Base-by-base conservation (phyloP, 2,113 vertebrate genomes). In the Hymenochirus boettgeri region DNA sequence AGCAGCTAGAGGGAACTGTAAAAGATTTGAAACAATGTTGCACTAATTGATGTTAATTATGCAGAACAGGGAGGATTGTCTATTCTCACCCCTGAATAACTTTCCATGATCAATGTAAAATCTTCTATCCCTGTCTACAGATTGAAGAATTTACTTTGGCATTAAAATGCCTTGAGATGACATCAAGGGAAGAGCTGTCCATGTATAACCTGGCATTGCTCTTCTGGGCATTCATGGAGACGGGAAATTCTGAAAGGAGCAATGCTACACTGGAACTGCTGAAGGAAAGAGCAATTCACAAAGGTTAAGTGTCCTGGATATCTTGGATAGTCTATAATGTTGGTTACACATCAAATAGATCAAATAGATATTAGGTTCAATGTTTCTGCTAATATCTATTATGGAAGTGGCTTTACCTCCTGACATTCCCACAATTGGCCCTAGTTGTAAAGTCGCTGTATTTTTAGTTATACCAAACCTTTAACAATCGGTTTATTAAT, bases 131-230 rank as follows among this genome's bases (percentile, higher is more conserved):
- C 2, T 57, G 9, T 35, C 39, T 42, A 23, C 9, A 65, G n/a
- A n/a, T n/a, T n/a, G 64, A 21, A 31, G 4, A 58, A 55, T 0
- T 23, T 66, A n/a, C 46, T 59, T 3, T 55, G 55, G 64, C 46
- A 3, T 15, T 66, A 1, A 8, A 0, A 3, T 66, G 47, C n/a
- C 22, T 66, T 21, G 55, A 42, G 3, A 9, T 3, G 0, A 46
- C 55, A 6, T 66, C 64, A 23, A 24, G 11, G 4, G 42, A 6
- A n/a, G 24, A 66, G 1, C 64, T 39, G 33, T 17, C 11, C 2
- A 2, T 58, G 5, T 66, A 51, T 25, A 59, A 66, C 8, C 13
- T 10, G 17, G 64, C 46, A 11, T 2, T 51, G 29, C 8, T 66
- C 8, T 51, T 21, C 12, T 7, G 39, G 4, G 31, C 11, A 6